Percentiles rank a stretch among this genome's conserved stretches.
Evolutionary conservation across 30 jellyfish, hydroid and myxozoan genomes (phyloP).

Genomic region (Cassiopea xamachana): DNA sequence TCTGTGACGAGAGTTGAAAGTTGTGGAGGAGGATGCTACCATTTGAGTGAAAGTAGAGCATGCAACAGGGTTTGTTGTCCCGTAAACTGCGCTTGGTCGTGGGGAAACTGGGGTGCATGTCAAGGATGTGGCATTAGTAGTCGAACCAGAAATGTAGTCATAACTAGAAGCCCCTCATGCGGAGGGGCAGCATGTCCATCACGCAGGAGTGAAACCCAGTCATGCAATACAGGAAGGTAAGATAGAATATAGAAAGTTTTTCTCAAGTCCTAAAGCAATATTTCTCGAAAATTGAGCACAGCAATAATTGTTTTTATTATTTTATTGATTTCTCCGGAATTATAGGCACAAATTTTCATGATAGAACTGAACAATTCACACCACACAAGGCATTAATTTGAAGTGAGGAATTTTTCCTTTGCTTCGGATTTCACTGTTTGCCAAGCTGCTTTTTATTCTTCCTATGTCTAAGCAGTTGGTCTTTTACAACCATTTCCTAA

Average conservation of each 20-base stretch:
- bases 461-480: too few species aligned
- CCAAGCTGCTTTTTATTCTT: too few species aligned
- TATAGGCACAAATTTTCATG: too few species aligned
- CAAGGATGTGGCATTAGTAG: constrained; percentile 81
- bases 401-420: too few species aligned
- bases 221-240: not conserved
- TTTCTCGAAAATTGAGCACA: too few species aligned
- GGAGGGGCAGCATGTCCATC: constrained; percentile 25
- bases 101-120: constrained; percentile 87
- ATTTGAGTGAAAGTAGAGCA: constrained; percentile 35
- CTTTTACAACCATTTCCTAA: too few species aligned
- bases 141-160: constrained; percentile 50
- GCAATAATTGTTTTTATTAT: too few species aligned
- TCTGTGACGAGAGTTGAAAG: constrained; percentile 45
- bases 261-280: too few species aligned
- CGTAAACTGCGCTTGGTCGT: constrained; percentile 68
- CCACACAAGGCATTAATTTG: too few species aligned
- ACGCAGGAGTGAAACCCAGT: not conserved
- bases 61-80: constrained; percentile 89
- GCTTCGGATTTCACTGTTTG: too few species aligned
- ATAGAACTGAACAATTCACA: too few species aligned
- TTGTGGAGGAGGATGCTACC: constrained; percentile 71
- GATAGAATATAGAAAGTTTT: not conserved
- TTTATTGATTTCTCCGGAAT: too few species aligned
- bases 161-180: constrained; percentile 63